Evolutionary conservation across 1,140 invertebrate species (phyloP).

Genomic region (Hesperophylax magnus): DNA sequence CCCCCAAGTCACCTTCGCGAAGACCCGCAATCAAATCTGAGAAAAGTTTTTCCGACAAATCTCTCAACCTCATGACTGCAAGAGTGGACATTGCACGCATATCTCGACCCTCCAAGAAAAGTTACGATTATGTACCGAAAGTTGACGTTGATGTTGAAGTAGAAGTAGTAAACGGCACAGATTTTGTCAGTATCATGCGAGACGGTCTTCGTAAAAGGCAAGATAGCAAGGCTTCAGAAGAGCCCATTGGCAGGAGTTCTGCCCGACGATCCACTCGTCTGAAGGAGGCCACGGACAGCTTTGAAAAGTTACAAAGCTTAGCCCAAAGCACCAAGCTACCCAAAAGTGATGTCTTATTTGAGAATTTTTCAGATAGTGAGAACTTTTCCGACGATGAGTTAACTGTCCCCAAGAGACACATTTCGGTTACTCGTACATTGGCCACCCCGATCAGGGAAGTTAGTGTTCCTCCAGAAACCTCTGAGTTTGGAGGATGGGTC

Average conservation of each 20-base stretch:
- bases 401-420: constrained; percentile 16
- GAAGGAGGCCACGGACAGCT: constrained; percentile 32
- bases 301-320: constrained; percentile 38
- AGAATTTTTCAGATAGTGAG: constrained; percentile 46
- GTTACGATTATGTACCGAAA: constrained; percentile 18
- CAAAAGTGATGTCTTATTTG: constrained; percentile 40
- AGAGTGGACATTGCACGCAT: constrained; percentile 11
- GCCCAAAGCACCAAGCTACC: constrained; percentile 49
- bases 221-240: not conserved
- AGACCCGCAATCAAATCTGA: constrained; percentile 33
- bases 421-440: constrained; percentile 42
- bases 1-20: constrained; percentile 22
- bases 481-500: constrained; percentile 24
- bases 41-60: not conserved
- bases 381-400: constrained; percentile 50
- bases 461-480: not conserved
- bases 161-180: constrained; percentile 15
- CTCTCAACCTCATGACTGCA: not conserved
- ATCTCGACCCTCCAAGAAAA: not conserved
- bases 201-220: constrained; percentile 33
- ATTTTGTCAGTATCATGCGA: not conserved
- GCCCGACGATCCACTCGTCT: constrained; percentile 28
- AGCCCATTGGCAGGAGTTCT: not conserved
- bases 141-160: not conserved
- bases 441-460: constrained; percentile 43